Base-by-base conservation (phyloP, 2,888 invertebrate genomes). In the Agonopterix subpropinquella region DNA sequence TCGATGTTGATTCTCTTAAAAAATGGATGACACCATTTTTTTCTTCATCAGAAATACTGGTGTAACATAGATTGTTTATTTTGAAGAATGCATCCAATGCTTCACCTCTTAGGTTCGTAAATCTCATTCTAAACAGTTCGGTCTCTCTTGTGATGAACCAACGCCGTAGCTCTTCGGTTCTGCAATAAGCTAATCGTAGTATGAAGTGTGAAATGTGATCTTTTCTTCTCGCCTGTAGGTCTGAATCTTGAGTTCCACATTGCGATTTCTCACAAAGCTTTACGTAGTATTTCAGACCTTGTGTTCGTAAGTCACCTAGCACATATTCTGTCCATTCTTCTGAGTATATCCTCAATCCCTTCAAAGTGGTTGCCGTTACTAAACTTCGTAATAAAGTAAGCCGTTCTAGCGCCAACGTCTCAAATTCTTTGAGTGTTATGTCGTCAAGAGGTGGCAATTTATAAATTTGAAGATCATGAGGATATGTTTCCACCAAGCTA, bases 201-300 rank as follows among this genome's bases (percentile, higher is more conserved):
- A 98, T 95, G 74, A 95, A 98, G 77, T 99, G 99, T 0, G 98
- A 96, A 47, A 98, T 91, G 65, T 96, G 94, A 79, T 99, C 99
- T 54, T 92, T 91, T 36, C 91, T 90, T 49, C 95, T 89, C 1
- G 92, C 91, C 68, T 92, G 91, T 43, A 92, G 71, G 65, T 94
- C 93, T 1, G 80, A 68, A 53, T 93, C 92, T 10, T 84, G 85
- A 41, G 89, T 89, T 7, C 86, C 82, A 61, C 83, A 89, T 41
- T 84, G 90, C 47, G 84, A 80, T 49, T 89, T 89, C 58, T 91
- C 87, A 54, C 93, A 88, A 13, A 94, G 79, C 56, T 91, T 90
- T 8, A 89, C 77, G 64, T 91, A 93, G 52, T 91, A 90, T 63
- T 91, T 92, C 28, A 94, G 77, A 0, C 92, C 92, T 66, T 93